Evolutionary conservation across 2,113 vertebrate species (phyloP).

Genomic region (Saguinus midas): DNA sequence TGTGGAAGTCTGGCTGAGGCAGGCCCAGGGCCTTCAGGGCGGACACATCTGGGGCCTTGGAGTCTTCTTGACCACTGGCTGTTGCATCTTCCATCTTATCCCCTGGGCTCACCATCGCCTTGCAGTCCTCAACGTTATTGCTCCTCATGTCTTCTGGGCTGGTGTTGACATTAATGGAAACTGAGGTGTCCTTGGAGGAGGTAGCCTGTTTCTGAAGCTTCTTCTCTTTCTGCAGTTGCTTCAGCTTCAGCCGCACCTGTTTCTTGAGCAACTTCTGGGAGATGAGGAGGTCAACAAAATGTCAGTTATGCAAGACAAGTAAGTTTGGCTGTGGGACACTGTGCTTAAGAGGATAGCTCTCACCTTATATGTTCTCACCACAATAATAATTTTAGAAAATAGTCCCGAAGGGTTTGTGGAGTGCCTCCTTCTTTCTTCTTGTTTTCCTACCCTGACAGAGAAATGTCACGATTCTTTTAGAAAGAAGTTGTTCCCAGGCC

Average conservation of each 20-base stretch:
- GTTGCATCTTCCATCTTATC: neutral
- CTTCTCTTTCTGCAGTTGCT: no score
- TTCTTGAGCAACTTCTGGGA: no score
- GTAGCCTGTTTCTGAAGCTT: neutral
- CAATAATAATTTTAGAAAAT: neutral
- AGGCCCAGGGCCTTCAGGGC: constrained; percentile 77
- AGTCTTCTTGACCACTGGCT: neutral
- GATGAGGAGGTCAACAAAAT: neutral
- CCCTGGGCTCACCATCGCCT: neutral
- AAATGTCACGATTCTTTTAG: neutral
- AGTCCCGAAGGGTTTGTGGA: neutral
- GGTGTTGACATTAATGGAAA: neutral
- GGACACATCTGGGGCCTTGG: neutral
- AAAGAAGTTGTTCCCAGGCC: neutral
- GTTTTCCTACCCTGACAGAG: neutral
- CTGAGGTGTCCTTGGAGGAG: neutral
- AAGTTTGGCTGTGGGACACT: neutral
- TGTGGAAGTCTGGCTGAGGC: constrained; percentile 81
- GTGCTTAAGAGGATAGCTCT: neutral
- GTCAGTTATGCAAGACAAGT: neutral
- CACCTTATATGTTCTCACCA: neutral
- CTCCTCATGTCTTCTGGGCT: neutral
- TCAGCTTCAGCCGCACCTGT: no score
- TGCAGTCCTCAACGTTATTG: neutral
- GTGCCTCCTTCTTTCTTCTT: neutral